phyloP scores from a whole-genome alignment of 2,888 invertebrate species.

The Thyatira batis region DNA sequence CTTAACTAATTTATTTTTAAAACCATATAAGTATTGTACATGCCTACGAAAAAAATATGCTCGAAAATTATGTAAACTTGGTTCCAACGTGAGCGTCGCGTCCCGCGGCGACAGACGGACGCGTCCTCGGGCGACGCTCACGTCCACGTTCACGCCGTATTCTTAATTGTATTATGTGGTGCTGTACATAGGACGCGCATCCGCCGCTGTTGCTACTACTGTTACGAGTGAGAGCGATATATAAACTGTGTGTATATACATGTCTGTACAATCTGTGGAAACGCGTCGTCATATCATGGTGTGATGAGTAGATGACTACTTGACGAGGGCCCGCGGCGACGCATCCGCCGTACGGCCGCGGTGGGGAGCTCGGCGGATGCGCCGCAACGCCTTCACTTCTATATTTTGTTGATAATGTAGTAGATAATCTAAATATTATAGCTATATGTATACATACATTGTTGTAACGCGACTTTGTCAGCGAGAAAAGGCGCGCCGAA shows the following conservation, averaged over 20 bases:
- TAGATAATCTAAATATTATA: constrained; percentile 50
- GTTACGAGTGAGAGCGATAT: not conserved
- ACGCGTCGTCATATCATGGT: constrained; percentile 73
- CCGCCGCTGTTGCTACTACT: not conserved
- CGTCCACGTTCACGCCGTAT: not conserved
- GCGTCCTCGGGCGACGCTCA: not conserved
- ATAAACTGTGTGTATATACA: not conserved
- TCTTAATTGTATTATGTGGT: not conserved
- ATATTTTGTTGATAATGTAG: constrained; percentile 58
- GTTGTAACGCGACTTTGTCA: constrained; percentile 35
- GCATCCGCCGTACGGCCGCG: too few species aligned
- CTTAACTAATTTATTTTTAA: too few species aligned
- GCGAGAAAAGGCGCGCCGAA: constrained; percentile 35
- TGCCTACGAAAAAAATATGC: not conserved
- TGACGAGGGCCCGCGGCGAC: constrained; percentile 1
- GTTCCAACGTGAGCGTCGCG: not conserved
- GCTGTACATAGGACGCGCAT: not conserved
- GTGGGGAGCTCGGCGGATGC: constrained; percentile 1
- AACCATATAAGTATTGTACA: too few species aligned
- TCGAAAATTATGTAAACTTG: too few species aligned
- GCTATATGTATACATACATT: constrained; percentile 51
- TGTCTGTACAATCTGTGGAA: constrained; percentile 34
- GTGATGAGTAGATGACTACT: constrained; percentile 50
- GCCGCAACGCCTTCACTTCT: constrained; percentile 7
- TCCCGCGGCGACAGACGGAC: not conserved